Base-by-base conservation (phyloP, 2,113 vertebrate genomes). In the Notarius lentiginosus region DNA sequence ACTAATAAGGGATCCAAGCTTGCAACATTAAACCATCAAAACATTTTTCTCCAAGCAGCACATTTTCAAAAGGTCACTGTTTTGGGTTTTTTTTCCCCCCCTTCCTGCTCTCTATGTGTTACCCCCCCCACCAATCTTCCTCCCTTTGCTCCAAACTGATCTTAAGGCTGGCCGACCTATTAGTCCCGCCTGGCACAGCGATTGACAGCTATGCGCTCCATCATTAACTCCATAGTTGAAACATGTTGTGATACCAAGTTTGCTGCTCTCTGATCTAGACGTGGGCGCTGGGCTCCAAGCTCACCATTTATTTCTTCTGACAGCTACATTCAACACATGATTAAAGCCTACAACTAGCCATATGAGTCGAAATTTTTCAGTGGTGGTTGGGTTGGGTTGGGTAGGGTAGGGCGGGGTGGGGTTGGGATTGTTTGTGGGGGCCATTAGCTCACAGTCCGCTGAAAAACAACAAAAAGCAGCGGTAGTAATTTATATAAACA, bases 21-120 rank as follows among this genome's bases (percentile, higher is more conserved):
- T 81, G 79, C 84, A 91, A 89, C 89, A 83, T 90, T 91, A 89
- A 76, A 84, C 87, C 91, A 90, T 90, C 90, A 90, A 41, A 91
- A 88, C 87, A 89, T 86, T 82, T 87, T 86, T 72, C 76, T 88
- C 84, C 12, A 65, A 88, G 88, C 86, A 68, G 72, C 85, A 83
- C 61, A 83, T 83, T 83, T 83, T 65, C 81, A 83, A 83, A 83
- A 83, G 81, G 81, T 83, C 81, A 83, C 61, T 9, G 60, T 60
- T 85, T 30, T 79, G n/a, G n/a, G n/a, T 68, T 85, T 22, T 72
- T 84, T 77, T 85, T 41, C 17, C 55, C 70, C 56, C 34, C 53
- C 70, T 73, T 56, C 79, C 65, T 56, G 76, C 53, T 55, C 83
- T 84, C 51, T 60, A 3, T 83, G 58, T 49, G 56, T 63, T 66